Conservation (phyloP, 2,888 invertebrate species). For the Platycnemis pennipes region DNA sequence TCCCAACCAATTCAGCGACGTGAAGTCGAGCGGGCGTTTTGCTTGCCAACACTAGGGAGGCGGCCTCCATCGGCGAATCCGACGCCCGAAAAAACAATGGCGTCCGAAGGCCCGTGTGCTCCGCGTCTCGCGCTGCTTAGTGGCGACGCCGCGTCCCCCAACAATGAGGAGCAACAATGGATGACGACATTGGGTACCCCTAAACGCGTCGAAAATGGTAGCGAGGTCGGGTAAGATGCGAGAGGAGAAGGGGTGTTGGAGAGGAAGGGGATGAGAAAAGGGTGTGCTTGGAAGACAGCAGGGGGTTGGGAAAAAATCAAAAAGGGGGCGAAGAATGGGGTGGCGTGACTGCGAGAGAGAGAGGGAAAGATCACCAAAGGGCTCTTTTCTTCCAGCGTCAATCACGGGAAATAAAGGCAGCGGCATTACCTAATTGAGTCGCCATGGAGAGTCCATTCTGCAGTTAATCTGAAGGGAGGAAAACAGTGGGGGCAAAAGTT, state of each 20-base stretch:
- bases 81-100: slow-evolving; percentile 50
- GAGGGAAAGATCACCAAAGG: neutral
- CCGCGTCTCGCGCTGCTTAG: neutral
- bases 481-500: neutral
- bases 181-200: neutral
- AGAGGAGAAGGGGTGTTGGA: neutral
- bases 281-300: neutral
- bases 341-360: neutral
- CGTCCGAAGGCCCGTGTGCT: neutral
- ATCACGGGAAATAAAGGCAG: neutral
- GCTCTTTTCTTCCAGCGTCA: neutral
- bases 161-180: slow-evolving; percentile 32
- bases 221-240: neutral
- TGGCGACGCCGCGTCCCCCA: neutral
- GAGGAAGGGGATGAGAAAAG: neutral
- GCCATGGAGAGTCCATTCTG: neutral
- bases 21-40: slow-evolving; percentile 46
- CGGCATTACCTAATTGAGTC: slow-evolving; percentile 2
- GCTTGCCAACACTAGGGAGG: neutral
- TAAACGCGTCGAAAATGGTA: neutral
- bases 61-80: slow-evolving; percentile 46
- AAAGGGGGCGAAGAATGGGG: neutral
- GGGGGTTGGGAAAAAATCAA: neutral
- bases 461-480: neutral
- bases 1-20: slow-evolving; percentile 28